Conservation (phyloP, 2,797 vertebrate species). For the Myripristis jacobus region DNA sequence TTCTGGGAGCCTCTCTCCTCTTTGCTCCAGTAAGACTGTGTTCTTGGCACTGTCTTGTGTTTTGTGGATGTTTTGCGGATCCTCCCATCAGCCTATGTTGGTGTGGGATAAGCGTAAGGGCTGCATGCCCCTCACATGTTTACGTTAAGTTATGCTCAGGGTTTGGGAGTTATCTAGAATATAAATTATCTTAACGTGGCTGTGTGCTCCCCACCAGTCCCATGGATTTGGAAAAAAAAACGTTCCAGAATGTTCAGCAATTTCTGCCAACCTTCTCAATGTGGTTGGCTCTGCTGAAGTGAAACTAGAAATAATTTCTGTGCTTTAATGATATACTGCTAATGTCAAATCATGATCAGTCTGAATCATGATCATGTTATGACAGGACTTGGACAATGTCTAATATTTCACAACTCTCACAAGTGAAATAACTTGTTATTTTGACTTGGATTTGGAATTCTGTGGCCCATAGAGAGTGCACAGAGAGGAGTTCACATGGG, state of each 20-base stretch:
- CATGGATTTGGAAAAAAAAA: conserved; percentile 44
- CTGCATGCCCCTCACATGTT: conserved; percentile 39
- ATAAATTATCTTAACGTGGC: conserved; percentile 32
- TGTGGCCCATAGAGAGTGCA: conserved; percentile 7
- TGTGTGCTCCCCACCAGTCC: conserved; percentile 16
- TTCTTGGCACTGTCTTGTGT: conserved; percentile 54
- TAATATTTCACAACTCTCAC: conserved; percentile 30
- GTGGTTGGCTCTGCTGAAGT: conserved; percentile 48
- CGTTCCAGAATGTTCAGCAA: conserved; percentile 42
- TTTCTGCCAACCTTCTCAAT: conserved; percentile 26
- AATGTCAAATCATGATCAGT: conserved; percentile 16
- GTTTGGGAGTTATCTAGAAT: conserved; percentile 42
- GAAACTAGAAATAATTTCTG: conserved; percentile 34
- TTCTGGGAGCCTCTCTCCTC: conserved; percentile 62
- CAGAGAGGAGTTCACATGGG: conserved; percentile 55
- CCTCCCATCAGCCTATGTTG: conserved; percentile 44
- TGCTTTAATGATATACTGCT: not conserved
- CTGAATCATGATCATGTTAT: conserved; percentile 45
- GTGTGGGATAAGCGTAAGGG: conserved; percentile 50
- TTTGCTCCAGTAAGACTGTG: conserved; percentile 67
- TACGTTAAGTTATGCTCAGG: conserved; percentile 47
- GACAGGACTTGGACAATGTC: conserved; percentile 8
- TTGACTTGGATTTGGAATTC: conserved; percentile 19
- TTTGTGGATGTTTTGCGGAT: conserved; percentile 49
- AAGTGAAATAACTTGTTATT: conserved; percentile 3